phyloP scores from a whole-genome alignment of 2,888 invertebrate species.

The Tenthredo livida region DNA sequence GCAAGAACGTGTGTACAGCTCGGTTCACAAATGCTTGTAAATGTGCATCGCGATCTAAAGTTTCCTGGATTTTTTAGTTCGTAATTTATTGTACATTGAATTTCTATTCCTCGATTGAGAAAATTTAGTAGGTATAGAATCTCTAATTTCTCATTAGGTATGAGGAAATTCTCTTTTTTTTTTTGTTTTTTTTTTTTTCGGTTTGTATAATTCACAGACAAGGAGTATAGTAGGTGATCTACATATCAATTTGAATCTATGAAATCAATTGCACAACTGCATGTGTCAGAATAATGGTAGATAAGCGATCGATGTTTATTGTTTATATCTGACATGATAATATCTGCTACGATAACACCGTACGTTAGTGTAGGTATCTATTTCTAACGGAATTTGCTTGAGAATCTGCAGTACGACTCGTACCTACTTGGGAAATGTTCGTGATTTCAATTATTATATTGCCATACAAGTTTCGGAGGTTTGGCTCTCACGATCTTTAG shows the following conservation, averaged over 20 bases:
- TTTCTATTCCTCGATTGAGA: background rate
- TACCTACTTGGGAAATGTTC: too few relatives aligned
- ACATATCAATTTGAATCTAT: too few relatives aligned
- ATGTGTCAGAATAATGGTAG: background rate
- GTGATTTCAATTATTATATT: too few relatives aligned
- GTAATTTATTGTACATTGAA: background rate
- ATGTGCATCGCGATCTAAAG: background rate
- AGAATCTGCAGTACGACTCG: too few relatives aligned
- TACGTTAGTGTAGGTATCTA: too few relatives aligned
- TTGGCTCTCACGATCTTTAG: too few relatives aligned
- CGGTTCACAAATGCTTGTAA: background rate
- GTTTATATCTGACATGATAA: background rate
- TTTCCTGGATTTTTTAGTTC: background rate
- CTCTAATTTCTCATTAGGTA: background rate
- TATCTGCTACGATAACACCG: background rate
- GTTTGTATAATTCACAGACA: background rate
- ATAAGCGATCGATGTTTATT: background rate
- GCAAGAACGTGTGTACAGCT: background rate
- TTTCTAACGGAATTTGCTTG: constrained; percentile 4
- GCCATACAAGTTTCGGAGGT: too few relatives aligned
- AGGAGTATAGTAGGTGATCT: too few relatives aligned
- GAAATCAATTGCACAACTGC: background rate
- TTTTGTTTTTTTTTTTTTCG: background rate
- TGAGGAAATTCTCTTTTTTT: background rate
- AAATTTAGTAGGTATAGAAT: background rate